Base-by-base conservation (phyloP, 2,797 vertebrate species). In the Linurgus olivaceus region DNA sequence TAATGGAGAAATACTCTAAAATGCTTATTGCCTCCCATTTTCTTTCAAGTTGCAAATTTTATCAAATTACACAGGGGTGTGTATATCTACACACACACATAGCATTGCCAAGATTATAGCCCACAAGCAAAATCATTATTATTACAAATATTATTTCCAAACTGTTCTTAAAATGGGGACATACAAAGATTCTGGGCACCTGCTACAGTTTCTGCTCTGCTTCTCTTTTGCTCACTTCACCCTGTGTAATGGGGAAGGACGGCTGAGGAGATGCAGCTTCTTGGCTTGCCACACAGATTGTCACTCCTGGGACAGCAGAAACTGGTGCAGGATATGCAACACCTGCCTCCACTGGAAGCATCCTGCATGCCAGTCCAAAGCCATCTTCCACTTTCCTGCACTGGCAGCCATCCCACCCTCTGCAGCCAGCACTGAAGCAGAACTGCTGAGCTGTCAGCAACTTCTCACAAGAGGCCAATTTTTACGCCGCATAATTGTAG, bases 391-490 rank as follows among this genome's bases (percentile, higher is more conserved):
- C 62, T 37, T 78, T 88, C 75, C 68, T 10, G 5, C 83, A 61
- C 90, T 94, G 81, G 94, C 96, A 92, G 63, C 35, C 80, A 66
- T 90, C 90, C 92, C 95, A 90, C 90, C 80, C 86, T 96, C 92
- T 96, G 94, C 95, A 96, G 95, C 94, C 96, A 96, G 90, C 90
- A 82, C 77, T 91, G 90, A 82, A 95, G 86, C 88, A 94, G 95
- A 95, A 96, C 90, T 96, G 96, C 94, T 96, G 95, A 96, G 93
- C 94, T 95, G 95, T 97, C 94, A 96, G 90, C 93, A 96, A 20
- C 86, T 94, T 94, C 93, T 92, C 95, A 96, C 94, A 93, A 87
- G 90, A 92, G 93, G 92, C 94, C 94, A 95, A 94, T 96, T 96
- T 97, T 97, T 96, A 94, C 92, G 3, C 94, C 38, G 88, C 96